Conservation (phyloP, 2,113 vertebrate genomes). For the Sphyrna mokarran region DNA sequence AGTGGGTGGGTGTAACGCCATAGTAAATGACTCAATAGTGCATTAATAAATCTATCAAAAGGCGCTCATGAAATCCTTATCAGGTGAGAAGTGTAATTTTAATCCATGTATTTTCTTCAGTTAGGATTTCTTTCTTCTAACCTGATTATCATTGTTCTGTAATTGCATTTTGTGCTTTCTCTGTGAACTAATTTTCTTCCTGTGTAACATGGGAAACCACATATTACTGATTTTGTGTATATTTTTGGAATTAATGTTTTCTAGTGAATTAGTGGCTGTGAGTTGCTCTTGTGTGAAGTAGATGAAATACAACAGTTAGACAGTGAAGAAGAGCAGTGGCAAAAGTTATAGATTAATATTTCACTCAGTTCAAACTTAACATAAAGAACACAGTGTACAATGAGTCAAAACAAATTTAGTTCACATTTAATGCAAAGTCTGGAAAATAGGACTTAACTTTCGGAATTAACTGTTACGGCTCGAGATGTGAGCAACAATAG, state of each 20-base stretch:
- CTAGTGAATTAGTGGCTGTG: not conserved
- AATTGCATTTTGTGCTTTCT: not conserved
- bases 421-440: not conserved
- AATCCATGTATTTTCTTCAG: too few relatives aligned
- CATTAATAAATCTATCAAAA: not conserved
- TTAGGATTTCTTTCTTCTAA: not conserved
- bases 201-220: not conserved
- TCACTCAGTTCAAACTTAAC: not conserved
- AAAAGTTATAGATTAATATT: conserved; percentile 7
- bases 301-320: not conserved
- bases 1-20: too few relatives aligned
- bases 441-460: not conserved
- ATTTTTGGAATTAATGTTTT: not conserved
- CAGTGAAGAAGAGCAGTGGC: not conserved
- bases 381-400: not conserved
- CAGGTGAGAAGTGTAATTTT: too few relatives aligned
- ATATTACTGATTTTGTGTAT: not conserved
- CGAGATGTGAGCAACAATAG: not conserved
- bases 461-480: not conserved
- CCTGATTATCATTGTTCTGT: not conserved
- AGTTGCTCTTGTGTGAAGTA: not conserved
- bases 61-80: not conserved
- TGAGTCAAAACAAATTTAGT: not conserved
- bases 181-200: not conserved
- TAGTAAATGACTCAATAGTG: too few relatives aligned